phyloP scores from a whole-genome alignment of 2,888 invertebrate genomes.

The Hypercompe scribonia region DNA sequence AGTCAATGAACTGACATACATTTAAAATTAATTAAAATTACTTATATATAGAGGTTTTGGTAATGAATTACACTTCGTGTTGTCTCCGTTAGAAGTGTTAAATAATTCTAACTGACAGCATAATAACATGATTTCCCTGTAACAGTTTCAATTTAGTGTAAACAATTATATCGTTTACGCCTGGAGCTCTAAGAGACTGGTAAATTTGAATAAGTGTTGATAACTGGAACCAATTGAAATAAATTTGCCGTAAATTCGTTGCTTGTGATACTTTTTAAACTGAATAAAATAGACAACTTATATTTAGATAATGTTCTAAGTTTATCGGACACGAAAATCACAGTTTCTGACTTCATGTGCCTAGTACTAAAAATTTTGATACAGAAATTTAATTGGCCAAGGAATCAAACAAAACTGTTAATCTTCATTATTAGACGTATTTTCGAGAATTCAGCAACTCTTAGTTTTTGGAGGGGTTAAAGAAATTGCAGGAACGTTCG shows the following conservation, averaged over 20 bases:
- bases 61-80: neutral
- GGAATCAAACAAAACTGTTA: neutral
- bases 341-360: neutral
- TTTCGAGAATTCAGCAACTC: too few relatives aligned
- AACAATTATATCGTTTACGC: slow-evolving; percentile 34
- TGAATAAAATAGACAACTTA: neutral
- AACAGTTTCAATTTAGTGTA: slow-evolving; percentile 39
- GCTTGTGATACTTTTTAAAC: neutral
- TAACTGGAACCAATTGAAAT: slow-evolving; percentile 7
- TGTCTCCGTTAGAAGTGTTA: slow-evolving; percentile 21
- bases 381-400: neutral
- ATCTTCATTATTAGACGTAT: too few relatives aligned
- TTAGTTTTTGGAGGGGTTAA: too few relatives aligned
- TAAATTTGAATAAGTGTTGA: slow-evolving; percentile 17
- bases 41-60: slow-evolving; percentile 35
- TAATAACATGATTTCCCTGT: slow-evolving; percentile 27
- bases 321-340: neutral
- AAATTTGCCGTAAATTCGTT: neutral
- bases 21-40: slow-evolving; percentile 48
- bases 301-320: neutral
- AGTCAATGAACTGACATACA: slow-evolving; percentile 68
- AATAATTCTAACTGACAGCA: slow-evolving; percentile 34
- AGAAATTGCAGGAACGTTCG: too few relatives aligned
- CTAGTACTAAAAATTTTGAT: neutral
- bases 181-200: neutral